Conservation (phyloP, 2,888 invertebrate species). For the Trimorus sp. region DNA sequence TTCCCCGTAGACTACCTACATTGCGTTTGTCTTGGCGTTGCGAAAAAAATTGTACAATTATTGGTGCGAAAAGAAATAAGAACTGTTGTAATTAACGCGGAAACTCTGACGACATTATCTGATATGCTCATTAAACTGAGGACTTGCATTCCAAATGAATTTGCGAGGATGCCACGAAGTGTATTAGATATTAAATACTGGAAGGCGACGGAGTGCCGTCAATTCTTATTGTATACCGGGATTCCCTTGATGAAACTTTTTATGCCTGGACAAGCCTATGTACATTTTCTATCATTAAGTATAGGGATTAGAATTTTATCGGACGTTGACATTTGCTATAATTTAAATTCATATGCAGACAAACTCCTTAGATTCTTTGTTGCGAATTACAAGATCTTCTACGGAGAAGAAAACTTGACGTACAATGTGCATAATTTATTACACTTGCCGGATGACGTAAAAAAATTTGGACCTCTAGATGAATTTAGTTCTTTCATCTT, state of each 20-base stretch:
- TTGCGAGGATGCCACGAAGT: constrained; percentile 9
- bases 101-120: constrained; percentile 3
- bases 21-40: constrained; percentile 10
- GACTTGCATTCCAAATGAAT: constrained; percentile 14
- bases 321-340: neutral
- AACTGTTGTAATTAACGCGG: neutral
- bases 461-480: constrained; percentile 12
- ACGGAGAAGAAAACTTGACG: constrained; percentile 5
- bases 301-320: constrained; percentile 15
- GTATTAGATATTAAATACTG: constrained; percentile 9
- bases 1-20: constrained; percentile 8
- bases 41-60: neutral
- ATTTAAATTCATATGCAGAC: constrained; percentile 3
- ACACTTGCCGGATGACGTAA: constrained; percentile 16
- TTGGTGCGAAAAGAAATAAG: neutral
- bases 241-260: constrained; percentile 1
- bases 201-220: constrained; percentile 19
- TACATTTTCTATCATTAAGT: constrained; percentile 11
- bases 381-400: constrained; percentile 1
- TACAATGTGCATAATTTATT: constrained; percentile 20
- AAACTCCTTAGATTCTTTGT: neutral
- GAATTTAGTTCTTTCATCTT: constrained; percentile 10
- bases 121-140: neutral
- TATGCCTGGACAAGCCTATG: neutral
- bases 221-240: constrained; percentile 15